These are phyloP conservation scores for Gallinago nigripennis DNA, from an alignment of 2,797 vertebrate species.

Conservation along the genomic window DNA sequence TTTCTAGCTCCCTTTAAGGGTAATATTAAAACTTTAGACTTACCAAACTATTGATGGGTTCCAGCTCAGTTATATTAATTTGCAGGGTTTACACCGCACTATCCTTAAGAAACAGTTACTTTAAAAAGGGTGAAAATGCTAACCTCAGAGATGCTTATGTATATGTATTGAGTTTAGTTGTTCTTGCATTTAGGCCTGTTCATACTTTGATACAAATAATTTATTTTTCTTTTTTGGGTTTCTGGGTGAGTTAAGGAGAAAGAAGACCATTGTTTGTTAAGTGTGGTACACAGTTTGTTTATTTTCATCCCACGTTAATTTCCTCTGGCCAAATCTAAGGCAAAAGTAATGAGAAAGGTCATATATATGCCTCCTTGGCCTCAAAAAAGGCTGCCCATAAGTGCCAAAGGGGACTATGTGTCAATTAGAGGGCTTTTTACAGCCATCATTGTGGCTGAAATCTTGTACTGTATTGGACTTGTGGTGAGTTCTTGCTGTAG, in stretches of 20 bases:
- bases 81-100: neutral
- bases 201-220: neutral
- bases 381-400: neutral
- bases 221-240: neutral
- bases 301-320: neutral
- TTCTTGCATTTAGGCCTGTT: neutral
- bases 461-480: neutral
- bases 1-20: neutral
- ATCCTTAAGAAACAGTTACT: neutral
- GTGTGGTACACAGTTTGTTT: neutral
- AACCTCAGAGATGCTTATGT: neutral
- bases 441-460: neutral
- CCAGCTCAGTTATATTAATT: neutral
- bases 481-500: neutral
- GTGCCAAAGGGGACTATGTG: neutral
- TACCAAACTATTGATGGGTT: neutral
- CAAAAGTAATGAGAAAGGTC: neutral
- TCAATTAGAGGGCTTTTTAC: neutral
- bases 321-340: neutral
- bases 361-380: neutral
- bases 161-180: neutral
- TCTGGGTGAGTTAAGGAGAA: neutral
- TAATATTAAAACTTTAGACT: neutral
- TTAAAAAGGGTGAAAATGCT: neutral
- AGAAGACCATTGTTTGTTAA: neutral